These are phyloP conservation scores for Geotrupes spiniger DNA, from an alignment of 2,888 invertebrate species.

Conservation along the genomic window DNA sequence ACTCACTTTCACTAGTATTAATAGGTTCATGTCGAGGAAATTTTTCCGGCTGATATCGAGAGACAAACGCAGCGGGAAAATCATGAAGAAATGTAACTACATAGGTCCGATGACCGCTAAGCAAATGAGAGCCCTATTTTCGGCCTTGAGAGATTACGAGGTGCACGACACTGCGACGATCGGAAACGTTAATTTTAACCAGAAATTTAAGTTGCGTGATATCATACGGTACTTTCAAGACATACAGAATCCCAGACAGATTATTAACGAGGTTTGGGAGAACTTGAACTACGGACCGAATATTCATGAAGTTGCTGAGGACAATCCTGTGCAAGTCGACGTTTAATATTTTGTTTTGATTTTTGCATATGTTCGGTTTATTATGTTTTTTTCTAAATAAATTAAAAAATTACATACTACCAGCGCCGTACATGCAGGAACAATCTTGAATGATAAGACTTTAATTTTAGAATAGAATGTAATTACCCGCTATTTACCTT, in stretches of 20 bases:
- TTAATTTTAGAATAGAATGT: no score
- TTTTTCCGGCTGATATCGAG: conserved; percentile 24
- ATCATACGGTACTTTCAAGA: conserved; percentile 19
- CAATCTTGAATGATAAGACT: no score
- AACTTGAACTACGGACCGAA: conserved; percentile 19
- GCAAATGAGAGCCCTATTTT: conserved; percentile 25
- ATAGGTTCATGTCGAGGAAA: conserved; percentile 23
- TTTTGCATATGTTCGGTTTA: no score
- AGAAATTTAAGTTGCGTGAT: conserved; percentile 20
- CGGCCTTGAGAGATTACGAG: conserved; percentile 20
- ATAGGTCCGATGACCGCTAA: conserved; percentile 24
- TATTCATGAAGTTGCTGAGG: background rate
- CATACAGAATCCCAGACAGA: conserved; percentile 14
- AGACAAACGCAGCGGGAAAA: conserved; percentile 13
- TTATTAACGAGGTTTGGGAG: conserved; percentile 20
- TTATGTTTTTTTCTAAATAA: no score
- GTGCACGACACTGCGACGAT: conserved; percentile 24
- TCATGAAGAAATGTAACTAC: conserved; percentile 24
- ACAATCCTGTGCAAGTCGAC: no score
- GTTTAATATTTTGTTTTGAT: no score
- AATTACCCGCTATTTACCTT: no score
- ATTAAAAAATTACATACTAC: no score
- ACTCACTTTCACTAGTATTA: conserved; percentile 8
- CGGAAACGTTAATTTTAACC: conserved; percentile 20
- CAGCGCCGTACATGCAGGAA: no score